Percentiles rank a stretch among this genome's conserved stretches.
Conservation (phyloP, 2,113 vertebrate genomes). For the Ceratotherium simum region DNA sequence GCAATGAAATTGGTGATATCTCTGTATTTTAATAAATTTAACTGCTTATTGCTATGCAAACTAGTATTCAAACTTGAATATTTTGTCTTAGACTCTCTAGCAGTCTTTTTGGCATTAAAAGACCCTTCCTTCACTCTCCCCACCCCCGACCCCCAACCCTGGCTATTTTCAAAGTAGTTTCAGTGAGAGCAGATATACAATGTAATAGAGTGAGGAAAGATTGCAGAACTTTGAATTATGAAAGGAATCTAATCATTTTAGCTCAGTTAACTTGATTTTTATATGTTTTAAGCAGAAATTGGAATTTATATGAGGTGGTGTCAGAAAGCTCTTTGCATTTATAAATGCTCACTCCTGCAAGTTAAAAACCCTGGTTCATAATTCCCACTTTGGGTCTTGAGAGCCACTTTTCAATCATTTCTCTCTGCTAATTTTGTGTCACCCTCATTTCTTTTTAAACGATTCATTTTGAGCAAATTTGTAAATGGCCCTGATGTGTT, state of each 20-base stretch:
- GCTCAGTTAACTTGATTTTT: constrained; percentile 79
- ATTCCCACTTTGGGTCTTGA: constrained; percentile 93
- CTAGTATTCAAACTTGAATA: not conserved
- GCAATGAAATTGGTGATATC: not conserved
- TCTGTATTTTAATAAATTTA: not conserved
- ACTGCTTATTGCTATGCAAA: not conserved
- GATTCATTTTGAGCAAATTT: constrained; percentile 98
- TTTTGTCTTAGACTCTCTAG: not conserved
- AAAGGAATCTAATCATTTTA: constrained; percentile 79
- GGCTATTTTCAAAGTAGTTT: constrained; percentile 59
- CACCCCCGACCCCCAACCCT: not conserved
- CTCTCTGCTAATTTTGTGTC: constrained; percentile 93
- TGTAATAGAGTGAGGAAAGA: constrained; percentile 63
- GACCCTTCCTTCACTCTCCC: not conserved
- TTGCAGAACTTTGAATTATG: constrained; percentile 80
- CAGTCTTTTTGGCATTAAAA: constrained; percentile 7
- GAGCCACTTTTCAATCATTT: constrained; percentile 95
- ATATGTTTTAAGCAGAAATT: constrained; percentile 87
- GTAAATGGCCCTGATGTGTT: constrained; percentile 98
- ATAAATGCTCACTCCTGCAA: constrained; percentile 92
- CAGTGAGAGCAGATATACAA: constrained; percentile 21
- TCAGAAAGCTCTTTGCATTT: constrained; percentile 89
- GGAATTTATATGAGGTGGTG: constrained; percentile 85
- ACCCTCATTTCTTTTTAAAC: constrained; percentile 96
- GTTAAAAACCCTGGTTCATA: constrained; percentile 92